Evolutionary conservation across 1,140 invertebrate species (phyloP).

Genomic region (Platorchestia sp.): DNA sequence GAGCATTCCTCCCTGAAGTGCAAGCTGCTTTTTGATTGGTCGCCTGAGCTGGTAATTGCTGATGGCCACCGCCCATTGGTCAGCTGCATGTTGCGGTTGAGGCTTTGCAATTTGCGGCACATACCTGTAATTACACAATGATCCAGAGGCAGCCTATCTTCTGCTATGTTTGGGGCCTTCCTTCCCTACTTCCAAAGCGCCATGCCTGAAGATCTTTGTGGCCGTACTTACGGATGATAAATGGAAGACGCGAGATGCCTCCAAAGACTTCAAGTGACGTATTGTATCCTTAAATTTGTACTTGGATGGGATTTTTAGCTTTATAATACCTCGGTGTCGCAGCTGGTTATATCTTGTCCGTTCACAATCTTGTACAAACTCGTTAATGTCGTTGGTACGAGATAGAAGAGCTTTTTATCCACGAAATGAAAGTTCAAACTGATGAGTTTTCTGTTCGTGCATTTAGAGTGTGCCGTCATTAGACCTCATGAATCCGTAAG

Average conservation of each 20-base stretch:
- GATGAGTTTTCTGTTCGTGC: too few species aligned
- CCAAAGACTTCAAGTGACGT: slow-evolving; percentile 14
- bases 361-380: background rate
- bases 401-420: too few species aligned
- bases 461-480: too few species aligned
- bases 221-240: background rate
- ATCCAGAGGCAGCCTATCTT: slow-evolving; percentile 46
- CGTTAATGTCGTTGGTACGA: too few species aligned
- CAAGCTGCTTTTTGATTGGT: background rate
- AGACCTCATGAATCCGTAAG: too few species aligned
- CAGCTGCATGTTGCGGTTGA: slow-evolving; percentile 40
- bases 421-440: too few species aligned
- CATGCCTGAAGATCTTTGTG: background rate
- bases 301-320: background rate
- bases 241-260: background rate
- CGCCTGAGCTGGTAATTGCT: slow-evolving; percentile 2
- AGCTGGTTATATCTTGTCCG: background rate
- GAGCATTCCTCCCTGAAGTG: slow-evolving; percentile 23
- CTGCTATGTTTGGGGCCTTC: slow-evolving; percentile 25
- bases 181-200: background rate
- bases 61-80: slow-evolving; percentile 29
- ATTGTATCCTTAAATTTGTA: background rate
- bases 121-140: slow-evolving; percentile 55
- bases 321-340: background rate
- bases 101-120: slow-evolving; percentile 46